Conservation (phyloP, 2,888 invertebrate species). For the Euproctis similis region DNA sequence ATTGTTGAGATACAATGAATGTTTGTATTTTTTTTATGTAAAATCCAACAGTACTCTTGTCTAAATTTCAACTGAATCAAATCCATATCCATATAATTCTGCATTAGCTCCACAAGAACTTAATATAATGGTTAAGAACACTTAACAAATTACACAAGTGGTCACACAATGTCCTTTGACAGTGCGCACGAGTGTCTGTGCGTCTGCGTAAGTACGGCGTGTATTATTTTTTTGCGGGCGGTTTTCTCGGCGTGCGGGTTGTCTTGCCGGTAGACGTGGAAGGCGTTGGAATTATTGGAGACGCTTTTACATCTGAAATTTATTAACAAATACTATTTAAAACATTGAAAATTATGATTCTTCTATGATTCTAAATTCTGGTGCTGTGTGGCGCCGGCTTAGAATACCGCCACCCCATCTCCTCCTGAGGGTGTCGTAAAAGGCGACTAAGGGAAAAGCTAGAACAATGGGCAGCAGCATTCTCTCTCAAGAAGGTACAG, state of each 20-base stretch:
- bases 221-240: slow-evolving; percentile 64
- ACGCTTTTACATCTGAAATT: slow-evolving; percentile 46
- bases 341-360: too few species aligned
- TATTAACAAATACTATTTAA: not conserved
- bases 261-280: slow-evolving; percentile 67
- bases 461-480: too few species aligned
- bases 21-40: not conserved
- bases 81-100: too few species aligned
- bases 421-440: too few species aligned
- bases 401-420: too few species aligned
- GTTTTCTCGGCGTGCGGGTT: slow-evolving; percentile 63
- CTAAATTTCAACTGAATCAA: slow-evolving; percentile 7
- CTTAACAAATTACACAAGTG: slow-evolving; percentile 22
- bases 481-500: too few species aligned
- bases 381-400: too few species aligned
- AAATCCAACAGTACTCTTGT: slow-evolving; percentile 7
- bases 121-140: slow-evolving; percentile 27
- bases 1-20: too few species aligned
- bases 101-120: too few species aligned
- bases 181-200: slow-evolving; percentile 10
- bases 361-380: too few species aligned
- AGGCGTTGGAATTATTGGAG: slow-evolving; percentile 55
- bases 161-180: slow-evolving; percentile 26
- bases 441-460: too few species aligned
- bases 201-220: slow-evolving; percentile 11